These are phyloP conservation scores for Melanotaenia trifasciata DNA, from an alignment of 2,797 vertebrate genomes.

Conservation along the genomic window DNA sequence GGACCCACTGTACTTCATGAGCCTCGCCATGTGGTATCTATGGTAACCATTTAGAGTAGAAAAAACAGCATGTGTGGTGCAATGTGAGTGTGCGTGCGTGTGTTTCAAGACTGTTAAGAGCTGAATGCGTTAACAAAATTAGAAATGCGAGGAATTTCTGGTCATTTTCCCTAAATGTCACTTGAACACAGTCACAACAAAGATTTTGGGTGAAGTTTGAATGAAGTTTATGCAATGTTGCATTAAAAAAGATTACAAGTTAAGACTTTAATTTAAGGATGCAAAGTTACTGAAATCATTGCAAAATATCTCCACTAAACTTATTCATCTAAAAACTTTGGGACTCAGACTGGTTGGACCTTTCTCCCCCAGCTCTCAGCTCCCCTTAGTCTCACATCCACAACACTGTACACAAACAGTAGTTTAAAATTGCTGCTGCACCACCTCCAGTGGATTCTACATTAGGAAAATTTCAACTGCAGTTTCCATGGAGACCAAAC, in stretches of 20 bases:
- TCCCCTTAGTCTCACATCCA: conserved; percentile 17
- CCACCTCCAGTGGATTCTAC: conserved; percentile 59
- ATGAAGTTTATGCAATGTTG: neutral
- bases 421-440: conserved; percentile 53
- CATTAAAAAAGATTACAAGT: neutral
- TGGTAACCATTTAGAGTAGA: conserved; percentile 82
- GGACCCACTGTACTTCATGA: conserved; percentile 78
- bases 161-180: conserved; percentile 21
- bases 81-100: conserved; percentile 43
- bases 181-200: neutral
- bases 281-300: neutral
- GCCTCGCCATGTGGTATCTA: conserved; percentile 77
- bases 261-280: conserved; percentile 3
- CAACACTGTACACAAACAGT: conserved; percentile 15
- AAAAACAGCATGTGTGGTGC: conserved; percentile 65
- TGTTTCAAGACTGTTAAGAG: conserved; percentile 39
- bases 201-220: neutral
- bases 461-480: conserved; percentile 42
- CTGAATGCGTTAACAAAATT: conserved; percentile 45
- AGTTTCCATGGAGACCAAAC: conserved; percentile 79
- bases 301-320: neutral
- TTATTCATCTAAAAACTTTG: conserved; percentile 19
- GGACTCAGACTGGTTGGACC: neutral
- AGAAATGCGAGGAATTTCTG: conserved; percentile 34
- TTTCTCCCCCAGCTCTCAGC: neutral